These are phyloP conservation scores for Cerastoderma edule DNA, from an alignment of 2,888 invertebrate genomes.

Conservation along the genomic window DNA sequence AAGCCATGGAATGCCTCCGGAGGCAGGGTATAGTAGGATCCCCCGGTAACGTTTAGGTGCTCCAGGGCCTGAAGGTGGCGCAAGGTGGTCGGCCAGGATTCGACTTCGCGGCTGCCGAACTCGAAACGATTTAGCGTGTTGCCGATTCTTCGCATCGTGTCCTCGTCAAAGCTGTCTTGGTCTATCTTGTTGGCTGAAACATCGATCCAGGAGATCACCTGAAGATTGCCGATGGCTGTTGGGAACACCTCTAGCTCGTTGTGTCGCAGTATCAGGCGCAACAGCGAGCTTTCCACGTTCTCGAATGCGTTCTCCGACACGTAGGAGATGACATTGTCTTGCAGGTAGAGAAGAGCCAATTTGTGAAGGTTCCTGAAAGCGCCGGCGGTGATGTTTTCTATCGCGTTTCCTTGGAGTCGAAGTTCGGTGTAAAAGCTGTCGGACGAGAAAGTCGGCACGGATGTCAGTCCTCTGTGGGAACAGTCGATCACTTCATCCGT, in stretches of 20 bases:
- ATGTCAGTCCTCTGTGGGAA: conserved; percentile 24
- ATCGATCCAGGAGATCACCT: conserved; percentile 40
- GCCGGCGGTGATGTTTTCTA: conserved; percentile 41
- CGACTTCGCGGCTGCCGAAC: conserved; percentile 49
- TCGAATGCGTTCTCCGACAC: conserved; percentile 37
- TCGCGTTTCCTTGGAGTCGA: conserved; percentile 39
- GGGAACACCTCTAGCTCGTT: conserved; percentile 53
- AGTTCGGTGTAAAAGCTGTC: conserved; percentile 30
- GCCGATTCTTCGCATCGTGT: conserved; percentile 55
- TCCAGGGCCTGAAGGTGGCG: conserved; percentile 57
- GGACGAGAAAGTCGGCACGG: conserved; percentile 26
- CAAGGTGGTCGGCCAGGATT: conserved; percentile 57
- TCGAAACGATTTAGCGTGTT: conserved; percentile 47
- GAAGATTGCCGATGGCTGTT: conserved; percentile 33
- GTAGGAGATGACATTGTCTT: conserved; percentile 39
- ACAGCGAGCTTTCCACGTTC: conserved; percentile 37
- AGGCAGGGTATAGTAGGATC: conserved; percentile 56
- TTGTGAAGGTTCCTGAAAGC: conserved; percentile 40
- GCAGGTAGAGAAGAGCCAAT: conserved; percentile 22
- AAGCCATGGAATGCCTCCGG: conserved; percentile 65
- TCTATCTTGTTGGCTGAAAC: conserved; percentile 59
- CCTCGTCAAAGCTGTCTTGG: conserved; percentile 45
- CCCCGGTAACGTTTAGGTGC: conserved; percentile 51
- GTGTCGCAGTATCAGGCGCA: conserved; percentile 41
- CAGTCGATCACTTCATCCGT: conserved; percentile 42